Conservation (phyloP, 2,113 vertebrate genomes). For the Tichodroma muraria region DNA sequence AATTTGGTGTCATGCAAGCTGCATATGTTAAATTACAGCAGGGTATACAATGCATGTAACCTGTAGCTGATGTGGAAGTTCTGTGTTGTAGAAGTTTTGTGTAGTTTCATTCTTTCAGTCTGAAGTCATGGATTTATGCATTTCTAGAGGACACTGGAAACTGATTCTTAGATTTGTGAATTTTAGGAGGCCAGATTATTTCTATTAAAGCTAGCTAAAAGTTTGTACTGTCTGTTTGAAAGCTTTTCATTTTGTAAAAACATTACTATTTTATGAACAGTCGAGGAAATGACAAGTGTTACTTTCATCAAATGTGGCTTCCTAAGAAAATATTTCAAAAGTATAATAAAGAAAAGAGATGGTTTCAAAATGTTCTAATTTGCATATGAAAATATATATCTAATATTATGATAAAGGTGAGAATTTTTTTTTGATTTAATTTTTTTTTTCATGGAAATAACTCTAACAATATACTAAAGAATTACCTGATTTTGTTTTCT, state of each 20-base stretch:
- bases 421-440: neutral
- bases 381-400: neutral
- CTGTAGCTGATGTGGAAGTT: neutral
- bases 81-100: neutral
- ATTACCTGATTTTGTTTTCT: slow-evolving; percentile 25
- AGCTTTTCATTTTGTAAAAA: neutral
- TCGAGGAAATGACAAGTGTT: neutral
- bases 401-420: neutral
- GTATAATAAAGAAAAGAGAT: neutral
- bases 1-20: neutral
- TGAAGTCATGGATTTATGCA: neutral
- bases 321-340: neutral
- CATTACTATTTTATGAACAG: neutral
- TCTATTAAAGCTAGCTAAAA: neutral
- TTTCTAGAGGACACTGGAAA: neutral
- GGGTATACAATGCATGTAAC: neutral
- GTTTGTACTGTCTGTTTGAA: neutral
- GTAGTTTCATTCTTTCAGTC: neutral
- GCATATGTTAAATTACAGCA: neutral
- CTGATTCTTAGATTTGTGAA: neutral
- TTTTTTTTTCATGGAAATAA: neutral
- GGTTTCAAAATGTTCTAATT: neutral
- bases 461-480: neutral
- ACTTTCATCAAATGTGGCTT: neutral
- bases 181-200: neutral